Conservation (phyloP, 2,888 invertebrate genomes). For the Eurois occulta region DNA sequence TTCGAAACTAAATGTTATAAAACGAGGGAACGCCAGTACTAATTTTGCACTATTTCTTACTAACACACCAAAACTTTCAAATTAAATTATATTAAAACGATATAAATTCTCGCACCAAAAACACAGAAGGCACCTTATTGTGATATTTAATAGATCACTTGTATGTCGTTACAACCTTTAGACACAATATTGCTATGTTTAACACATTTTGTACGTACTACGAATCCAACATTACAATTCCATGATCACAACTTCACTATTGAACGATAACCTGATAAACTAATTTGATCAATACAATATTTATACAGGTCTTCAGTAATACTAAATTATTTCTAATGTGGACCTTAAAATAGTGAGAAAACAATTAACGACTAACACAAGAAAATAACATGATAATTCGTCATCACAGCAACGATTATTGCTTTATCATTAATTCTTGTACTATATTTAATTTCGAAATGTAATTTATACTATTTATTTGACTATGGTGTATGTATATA, state of each 20-base stretch:
- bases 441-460: conserved; percentile 57
- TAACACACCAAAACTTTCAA: conserved; percentile 50
- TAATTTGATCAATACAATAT: conserved; percentile 59
- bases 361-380: conserved; percentile 59
- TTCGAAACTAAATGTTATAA: conserved; percentile 22
- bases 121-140: conserved; percentile 74
- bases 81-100: conserved; percentile 49
- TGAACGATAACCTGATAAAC: conserved; percentile 27
- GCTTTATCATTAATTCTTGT: conserved; percentile 57
- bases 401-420: conserved; percentile 63
- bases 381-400: conserved; percentile 52
- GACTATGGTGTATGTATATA: conserved; percentile 33
- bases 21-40: conserved; percentile 2
- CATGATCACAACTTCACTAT: conserved; percentile 7
- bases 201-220: conserved; percentile 17
- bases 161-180: conserved; percentile 15
- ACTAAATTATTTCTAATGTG: conserved; percentile 73
- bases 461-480: conserved; percentile 51
- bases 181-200: conserved; percentile 40
- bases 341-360: conserved; percentile 75
- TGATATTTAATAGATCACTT: conserved; percentile 39
- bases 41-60: conserved; percentile 21
- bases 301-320: conserved; percentile 65
- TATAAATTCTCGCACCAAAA: conserved; percentile 71
- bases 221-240: background rate